Evolutionary conservation across 2,888 invertebrate genomes (phyloP).

Genomic region (Dolichopus griseipennis): DNA sequence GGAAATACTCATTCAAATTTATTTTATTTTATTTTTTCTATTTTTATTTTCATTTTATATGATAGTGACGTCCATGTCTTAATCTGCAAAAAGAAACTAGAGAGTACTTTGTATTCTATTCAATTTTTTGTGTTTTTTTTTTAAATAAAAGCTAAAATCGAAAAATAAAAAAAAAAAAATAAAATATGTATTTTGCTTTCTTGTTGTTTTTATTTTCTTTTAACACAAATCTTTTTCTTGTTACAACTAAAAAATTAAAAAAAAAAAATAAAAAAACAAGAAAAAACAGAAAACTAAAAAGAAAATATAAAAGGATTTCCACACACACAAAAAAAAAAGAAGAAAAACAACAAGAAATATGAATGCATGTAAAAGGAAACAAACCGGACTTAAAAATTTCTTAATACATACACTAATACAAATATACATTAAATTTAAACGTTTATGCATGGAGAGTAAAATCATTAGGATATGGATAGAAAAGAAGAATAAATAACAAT

Average conservation of each 20-base stretch:
- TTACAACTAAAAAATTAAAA: too few species aligned
- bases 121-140: neutral
- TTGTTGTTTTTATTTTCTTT: neutral
- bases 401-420: too few species aligned
- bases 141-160: neutral
- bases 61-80: neutral
- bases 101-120: too few species aligned
- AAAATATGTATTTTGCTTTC: neutral
- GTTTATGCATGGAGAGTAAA: too few species aligned
- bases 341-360: neutral
- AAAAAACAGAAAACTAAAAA: too few species aligned
- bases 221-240: neutral
- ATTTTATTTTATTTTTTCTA: neutral
- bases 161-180: neutral
- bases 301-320: neutral
- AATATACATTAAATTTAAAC: too few species aligned
- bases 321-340: neutral
- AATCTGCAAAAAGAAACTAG: neutral
- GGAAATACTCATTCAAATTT: too few species aligned
- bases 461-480: too few species aligned
- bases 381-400: neutral
- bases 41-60: neutral
- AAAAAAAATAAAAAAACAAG: too few species aligned
- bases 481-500: too few species aligned
- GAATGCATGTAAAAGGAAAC: neutral